Conservation (phyloP, 2,797 vertebrate species). For the Gymnothorax reevesii region DNA sequence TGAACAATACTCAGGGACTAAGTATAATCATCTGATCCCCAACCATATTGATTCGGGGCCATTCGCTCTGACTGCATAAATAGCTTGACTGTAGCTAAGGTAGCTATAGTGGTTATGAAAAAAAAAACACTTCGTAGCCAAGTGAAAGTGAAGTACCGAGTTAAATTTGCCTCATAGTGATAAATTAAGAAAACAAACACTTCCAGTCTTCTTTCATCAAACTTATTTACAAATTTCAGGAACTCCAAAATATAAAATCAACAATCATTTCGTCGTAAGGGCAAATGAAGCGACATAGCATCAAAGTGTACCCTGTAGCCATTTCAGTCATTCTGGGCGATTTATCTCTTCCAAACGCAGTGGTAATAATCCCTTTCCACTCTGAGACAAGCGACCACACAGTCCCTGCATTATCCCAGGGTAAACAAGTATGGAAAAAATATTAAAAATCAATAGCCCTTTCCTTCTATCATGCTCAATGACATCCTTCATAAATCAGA, state of each 20-base stretch:
- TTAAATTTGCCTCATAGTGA: conserved; percentile 84
- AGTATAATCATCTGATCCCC: conserved; percentile 85
- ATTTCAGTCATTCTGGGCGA: conserved; percentile 81
- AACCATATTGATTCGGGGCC: conserved; percentile 84
- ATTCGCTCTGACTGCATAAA: conserved; percentile 85
- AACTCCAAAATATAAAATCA: conserved; percentile 89
- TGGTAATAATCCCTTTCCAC: conserved; percentile 81
- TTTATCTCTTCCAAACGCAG: conserved; percentile 84
- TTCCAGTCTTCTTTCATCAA: conserved; percentile 76
- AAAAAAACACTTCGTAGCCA: conserved; percentile 73
- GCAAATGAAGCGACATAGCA: conserved; percentile 89
- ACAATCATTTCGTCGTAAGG: conserved; percentile 95
- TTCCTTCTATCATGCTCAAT: conserved; percentile 87
- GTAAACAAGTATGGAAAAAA: conserved; percentile 87
- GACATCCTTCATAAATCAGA: conserved; percentile 84
- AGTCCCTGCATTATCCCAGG: conserved; percentile 79
- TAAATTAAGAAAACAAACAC: conserved; percentile 84
- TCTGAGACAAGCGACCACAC: conserved; percentile 74
- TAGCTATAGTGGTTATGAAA: conserved; percentile 78
- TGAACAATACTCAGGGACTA: conserved; percentile 80
- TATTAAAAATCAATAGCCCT: conserved; percentile 92
- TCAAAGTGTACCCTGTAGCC: conserved; percentile 85
- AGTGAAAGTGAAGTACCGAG: conserved; percentile 79
- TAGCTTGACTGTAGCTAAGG: conserved; percentile 78
- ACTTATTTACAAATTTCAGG: conserved; percentile 86